Evolutionary conservation across 2,113 vertebrate species (phyloP).

Genomic region (Nymphicus hollandicus): DNA sequence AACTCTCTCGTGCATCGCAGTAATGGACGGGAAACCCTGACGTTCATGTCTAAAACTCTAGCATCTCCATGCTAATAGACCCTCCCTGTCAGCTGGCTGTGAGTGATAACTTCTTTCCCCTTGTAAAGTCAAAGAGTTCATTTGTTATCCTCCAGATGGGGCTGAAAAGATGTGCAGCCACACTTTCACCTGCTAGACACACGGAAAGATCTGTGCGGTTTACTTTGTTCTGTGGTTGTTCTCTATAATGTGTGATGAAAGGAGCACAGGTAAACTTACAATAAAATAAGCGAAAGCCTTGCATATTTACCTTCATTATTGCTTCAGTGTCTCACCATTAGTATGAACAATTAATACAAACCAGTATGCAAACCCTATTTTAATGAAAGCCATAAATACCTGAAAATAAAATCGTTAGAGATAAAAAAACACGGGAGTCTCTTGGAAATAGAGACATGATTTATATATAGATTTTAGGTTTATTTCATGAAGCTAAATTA

Average conservation of each 20-base stretch:
- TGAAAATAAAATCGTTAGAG: neutral
- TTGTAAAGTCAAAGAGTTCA: conserved; percentile 5
- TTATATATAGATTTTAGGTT: neutral
- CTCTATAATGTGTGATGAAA: neutral
- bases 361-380: neutral
- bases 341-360: neutral
- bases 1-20: neutral
- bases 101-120: conserved; percentile 15
- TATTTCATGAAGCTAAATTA: neutral
- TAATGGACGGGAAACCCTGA: neutral
- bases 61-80: neutral
- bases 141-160: conserved; percentile 30
- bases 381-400: conserved; percentile 34
- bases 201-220: neutral
- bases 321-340: neutral
- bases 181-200: neutral
- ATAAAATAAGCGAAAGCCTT: neutral
- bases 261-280: neutral
- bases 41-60: neutral
- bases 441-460: neutral
- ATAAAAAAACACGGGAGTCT: neutral
- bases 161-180: neutral
- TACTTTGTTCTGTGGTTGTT: neutral
- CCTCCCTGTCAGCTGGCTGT: neutral
- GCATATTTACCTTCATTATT: neutral